Conservation (phyloP, 1,140 invertebrate species). For the Drosophila repletoides region DNA sequence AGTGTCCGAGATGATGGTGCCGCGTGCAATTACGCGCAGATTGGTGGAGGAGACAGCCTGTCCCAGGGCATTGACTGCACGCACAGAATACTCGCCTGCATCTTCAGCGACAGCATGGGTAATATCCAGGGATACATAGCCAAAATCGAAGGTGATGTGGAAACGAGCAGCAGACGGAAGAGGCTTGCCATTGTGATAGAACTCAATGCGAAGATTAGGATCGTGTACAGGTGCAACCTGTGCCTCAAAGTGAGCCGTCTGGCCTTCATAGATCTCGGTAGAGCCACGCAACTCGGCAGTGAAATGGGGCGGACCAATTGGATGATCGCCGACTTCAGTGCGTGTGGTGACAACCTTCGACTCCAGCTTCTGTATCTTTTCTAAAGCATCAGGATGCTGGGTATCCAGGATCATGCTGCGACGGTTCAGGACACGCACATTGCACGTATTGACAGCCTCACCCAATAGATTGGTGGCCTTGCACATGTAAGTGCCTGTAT, state of each 20-base stretch:
- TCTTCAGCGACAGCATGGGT: constrained; percentile 95
- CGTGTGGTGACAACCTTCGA: constrained; percentile 90
- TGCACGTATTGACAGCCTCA: constrained; percentile 95
- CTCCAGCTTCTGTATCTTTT: constrained; percentile 95
- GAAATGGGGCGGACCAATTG: constrained; percentile 90
- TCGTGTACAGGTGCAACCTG: constrained; percentile 96
- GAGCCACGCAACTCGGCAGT: constrained; percentile 92
- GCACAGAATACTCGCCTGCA: constrained; percentile 95
- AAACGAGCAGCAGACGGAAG: constrained; percentile 93
- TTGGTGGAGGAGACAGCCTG: constrained; percentile 92
- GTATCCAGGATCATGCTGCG: constrained; percentile 94
- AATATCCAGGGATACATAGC: constrained; percentile 96
- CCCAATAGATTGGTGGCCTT: constrained; percentile 95
- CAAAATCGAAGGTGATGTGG: constrained; percentile 97
- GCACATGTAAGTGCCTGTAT: constrained; percentile 97
- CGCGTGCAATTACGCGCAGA: constrained; percentile 91
- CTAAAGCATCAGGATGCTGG: constrained; percentile 95
- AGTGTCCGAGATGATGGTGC: constrained; percentile 95
- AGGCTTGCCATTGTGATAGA: constrained; percentile 95
- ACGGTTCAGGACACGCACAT: constrained; percentile 91
- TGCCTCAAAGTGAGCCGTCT: constrained; percentile 95
- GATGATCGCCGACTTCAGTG: constrained; percentile 91
- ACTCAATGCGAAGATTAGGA: constrained; percentile 94
- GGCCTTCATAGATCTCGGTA: constrained; percentile 92
- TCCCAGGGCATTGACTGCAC: constrained; percentile 93